Evolutionary conservation across 1,140 invertebrate genomes (phyloP), one percentile per base, ranked within the genome.

Genomic region (Philopotamus ludificatus): DNA sequence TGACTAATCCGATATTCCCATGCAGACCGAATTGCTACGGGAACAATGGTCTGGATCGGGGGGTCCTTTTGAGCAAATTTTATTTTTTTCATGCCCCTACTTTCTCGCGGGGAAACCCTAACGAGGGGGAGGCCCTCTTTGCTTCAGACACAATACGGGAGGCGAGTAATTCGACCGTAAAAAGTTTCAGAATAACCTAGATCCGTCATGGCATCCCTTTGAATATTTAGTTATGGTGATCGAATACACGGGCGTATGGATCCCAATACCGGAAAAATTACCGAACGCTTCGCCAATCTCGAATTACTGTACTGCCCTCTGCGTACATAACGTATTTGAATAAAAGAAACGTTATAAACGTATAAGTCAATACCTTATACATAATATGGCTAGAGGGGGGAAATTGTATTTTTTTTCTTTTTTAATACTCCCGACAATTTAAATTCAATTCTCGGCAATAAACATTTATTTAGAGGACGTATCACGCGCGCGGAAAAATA

Each of bases 1-100:
- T 20, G 44, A 47, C 44, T 47, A 47, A 47, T 47, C 18, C 44
- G 10, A 47, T 47, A 47, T 47, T 47, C 10, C 44, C n/a, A n/a
- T 8, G 7, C 8, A n/a, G 34, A 39, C 34, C 10, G 44, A 16
- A 47, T 8, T 16, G 44, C 15, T 16, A 47, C 18, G 10, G 44
- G 44, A 20, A 47, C 44, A 47, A 47, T 47, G 44, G 10, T 47
- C 15, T 8, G 7, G n/a, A 8, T 39, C 34, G 8, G 34, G 34
- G 34, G n/a, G n/a, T n/a, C 34, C 34, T n/a, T 39, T 39, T 8
- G n/a, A 39, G 34, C n/a, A 39, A 8, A n/a, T n/a, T n/a, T 8
- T 39, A 39, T 39, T 39, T 39, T 39, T 39, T 39, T 39, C n/a
- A 39, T 39, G n/a, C 34, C 10, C 18, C 7, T 47, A 47, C 18